Base-by-base conservation (phyloP, 2,888 invertebrate species). In the Ashinkailepas kermadecensis region DNA sequence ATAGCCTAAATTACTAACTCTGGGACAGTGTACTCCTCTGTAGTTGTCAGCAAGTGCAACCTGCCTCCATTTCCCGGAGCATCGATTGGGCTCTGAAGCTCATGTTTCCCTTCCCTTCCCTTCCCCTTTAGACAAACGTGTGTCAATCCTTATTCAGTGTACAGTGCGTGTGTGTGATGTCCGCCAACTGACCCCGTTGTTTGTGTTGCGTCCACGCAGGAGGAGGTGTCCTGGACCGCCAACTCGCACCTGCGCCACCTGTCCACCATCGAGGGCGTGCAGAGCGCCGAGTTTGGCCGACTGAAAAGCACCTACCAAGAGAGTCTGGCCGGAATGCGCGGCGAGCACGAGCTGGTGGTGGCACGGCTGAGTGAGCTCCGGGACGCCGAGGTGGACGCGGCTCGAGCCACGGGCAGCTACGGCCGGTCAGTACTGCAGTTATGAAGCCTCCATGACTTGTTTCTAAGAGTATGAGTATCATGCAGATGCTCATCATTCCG, bases 311-410 rank as follows among this genome's bases (percentile, higher is more conserved):
- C 74, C 54, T 74, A 74, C 21, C 21, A 74, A 56, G 74, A 74
- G 74, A 74, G 74, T 23, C 74, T 74, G 74, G 74, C 74, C 21
- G 74, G 74, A 0, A 15, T 74, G 74, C 74, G 74, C 74, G 74
- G 56, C 21, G 74, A 74, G 56, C 74, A 74, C 21, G 54, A 74
- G 74, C 0, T 15, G 56, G 74, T 56, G 74, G 74, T 74, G 74
- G 74, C 56, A 1, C 74, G 74, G 54, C 74, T 74, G 9, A 56
- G 21, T 11, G 54, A 74, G 74, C 74, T 74, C 21, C 74, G 74
- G 21, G 56, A 74, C 74, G 39, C 74, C 10, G 74, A 74, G 74
- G 13, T 54, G 56, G 74, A 74, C 74, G 74, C 74, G 10, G 74
- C 39, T 21, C 18, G 56, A 6, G 21, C 39, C 54, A 56, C 74